phyloP scores from a whole-genome alignment of 2,113 vertebrate species.

The Phrynosoma platyrhinos region DNA sequence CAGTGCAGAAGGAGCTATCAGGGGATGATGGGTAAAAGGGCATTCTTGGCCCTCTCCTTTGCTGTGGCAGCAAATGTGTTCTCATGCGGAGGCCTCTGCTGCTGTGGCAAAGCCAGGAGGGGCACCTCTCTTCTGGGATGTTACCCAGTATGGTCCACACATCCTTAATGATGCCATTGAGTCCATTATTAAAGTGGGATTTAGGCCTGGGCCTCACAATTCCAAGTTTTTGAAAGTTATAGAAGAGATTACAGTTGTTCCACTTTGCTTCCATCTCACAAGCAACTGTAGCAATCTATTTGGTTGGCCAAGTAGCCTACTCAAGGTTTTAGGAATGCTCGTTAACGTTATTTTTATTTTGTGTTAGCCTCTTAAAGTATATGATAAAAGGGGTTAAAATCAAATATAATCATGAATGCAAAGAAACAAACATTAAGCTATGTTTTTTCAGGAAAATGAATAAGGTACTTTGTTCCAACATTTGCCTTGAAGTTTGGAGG shows the following conservation, averaged over 20 bases:
- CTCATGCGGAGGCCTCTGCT: no score
- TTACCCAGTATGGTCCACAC: no score
- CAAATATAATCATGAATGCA: slow-evolving; percentile 9
- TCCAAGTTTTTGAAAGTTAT: slow-evolving; percentile 40
- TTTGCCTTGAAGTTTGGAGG: neutral
- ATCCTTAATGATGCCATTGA: neutral
- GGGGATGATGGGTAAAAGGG: no score
- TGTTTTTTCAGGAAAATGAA: neutral
- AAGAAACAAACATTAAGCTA: neutral
- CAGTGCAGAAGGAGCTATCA: no score
- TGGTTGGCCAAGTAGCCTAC: neutral
- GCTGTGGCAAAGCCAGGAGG: no score
- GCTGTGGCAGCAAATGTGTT: no score
- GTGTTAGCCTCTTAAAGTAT: slow-evolving; percentile 11
- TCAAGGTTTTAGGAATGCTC: neutral
- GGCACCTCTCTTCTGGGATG: no score
- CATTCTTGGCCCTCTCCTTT: no score
- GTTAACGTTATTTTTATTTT: slow-evolving; percentile 35
- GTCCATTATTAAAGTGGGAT: neutral
- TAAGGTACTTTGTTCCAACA: neutral
- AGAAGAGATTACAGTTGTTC: slow-evolving; percentile 60
- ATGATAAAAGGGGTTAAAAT: slow-evolving; percentile 34
- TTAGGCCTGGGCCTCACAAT: neutral
- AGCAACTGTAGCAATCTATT: neutral
- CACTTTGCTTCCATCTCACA: slow-evolving; percentile 52